Conservation (phyloP, 2,113 vertebrate species). For the Cairina moschata region DNA sequence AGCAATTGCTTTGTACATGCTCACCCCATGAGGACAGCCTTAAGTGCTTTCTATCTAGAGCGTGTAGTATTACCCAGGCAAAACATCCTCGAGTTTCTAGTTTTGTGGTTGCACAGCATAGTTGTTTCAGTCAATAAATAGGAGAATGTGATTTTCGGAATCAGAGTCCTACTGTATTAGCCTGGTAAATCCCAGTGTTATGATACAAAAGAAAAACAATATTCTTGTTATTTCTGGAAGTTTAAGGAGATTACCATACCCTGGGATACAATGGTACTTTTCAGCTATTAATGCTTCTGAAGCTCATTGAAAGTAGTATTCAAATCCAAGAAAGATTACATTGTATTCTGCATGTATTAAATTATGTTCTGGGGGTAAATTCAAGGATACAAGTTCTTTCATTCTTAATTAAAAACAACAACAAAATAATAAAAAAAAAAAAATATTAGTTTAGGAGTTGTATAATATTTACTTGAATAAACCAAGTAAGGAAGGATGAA, state of each 20-base stretch:
- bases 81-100: background rate
- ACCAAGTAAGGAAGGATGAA: conserved; percentile 13
- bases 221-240: conserved; percentile 61
- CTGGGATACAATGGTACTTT: conserved; percentile 59
- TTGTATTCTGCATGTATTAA: conserved; percentile 25
- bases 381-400: background rate
- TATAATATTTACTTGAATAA: background rate
- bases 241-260: conserved; percentile 41
- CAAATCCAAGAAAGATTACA: conserved; percentile 51
- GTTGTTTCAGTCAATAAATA: conserved; percentile 25
- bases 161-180: conserved; percentile 27
- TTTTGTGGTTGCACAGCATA: background rate
- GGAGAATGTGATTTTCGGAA: conserved; percentile 36
- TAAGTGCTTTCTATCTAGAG: conserved; percentile 2
- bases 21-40: background rate
- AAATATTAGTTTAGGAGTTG: background rate
- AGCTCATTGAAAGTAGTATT: conserved; percentile 16
- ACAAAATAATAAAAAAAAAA: background rate
- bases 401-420: background rate
- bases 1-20: background rate
- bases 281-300: conserved; percentile 34
- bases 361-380: background rate
- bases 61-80: background rate
- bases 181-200: conserved; percentile 55
- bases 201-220: conserved; percentile 66